phyloP scores from a whole-genome alignment of 2,113 vertebrate genomes.

The Albula goreensis region DNA sequence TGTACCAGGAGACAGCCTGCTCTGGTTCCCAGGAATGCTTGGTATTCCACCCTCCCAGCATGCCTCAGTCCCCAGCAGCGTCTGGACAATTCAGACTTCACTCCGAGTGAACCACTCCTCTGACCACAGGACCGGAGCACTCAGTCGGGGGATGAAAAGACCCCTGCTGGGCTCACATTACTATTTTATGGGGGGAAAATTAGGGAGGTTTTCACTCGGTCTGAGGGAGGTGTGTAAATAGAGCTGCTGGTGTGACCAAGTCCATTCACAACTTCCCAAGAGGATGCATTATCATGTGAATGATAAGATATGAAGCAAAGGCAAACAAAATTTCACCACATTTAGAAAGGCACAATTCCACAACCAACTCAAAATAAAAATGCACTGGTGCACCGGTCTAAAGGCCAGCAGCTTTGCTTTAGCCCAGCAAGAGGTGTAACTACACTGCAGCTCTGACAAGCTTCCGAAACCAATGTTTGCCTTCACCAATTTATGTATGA shows the following conservation, averaged over 20 bases:
- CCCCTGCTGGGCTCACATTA: background rate
- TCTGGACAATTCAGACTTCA: background rate
- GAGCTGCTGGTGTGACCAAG: constrained; percentile 53
- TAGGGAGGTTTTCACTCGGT: constrained; percentile 37
- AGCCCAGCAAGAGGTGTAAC: background rate
- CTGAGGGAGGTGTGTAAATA: constrained; percentile 51
- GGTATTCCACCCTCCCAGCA: background rate
- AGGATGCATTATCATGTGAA: background rate
- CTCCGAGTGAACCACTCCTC: background rate
- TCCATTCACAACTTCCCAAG: background rate
- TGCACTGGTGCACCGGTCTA: background rate
- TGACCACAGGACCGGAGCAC: background rate
- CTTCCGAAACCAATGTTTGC: background rate
- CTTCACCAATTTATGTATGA: background rate
- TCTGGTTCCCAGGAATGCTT: constrained; percentile 16
- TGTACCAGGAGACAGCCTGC: background rate
- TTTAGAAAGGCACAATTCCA: background rate
- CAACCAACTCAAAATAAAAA: background rate
- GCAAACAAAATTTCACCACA: background rate
- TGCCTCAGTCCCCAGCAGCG: background rate
- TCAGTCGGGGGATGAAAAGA: background rate
- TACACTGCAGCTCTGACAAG: background rate
- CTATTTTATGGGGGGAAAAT: constrained; percentile 38
- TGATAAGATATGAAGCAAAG: background rate
- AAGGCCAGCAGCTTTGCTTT: background rate